Percentiles rank a stretch among this genome's conserved stretches.
phyloP scores from a whole-genome alignment of 1,140 invertebrate species.

The Lethocerus indicus region DNA sequence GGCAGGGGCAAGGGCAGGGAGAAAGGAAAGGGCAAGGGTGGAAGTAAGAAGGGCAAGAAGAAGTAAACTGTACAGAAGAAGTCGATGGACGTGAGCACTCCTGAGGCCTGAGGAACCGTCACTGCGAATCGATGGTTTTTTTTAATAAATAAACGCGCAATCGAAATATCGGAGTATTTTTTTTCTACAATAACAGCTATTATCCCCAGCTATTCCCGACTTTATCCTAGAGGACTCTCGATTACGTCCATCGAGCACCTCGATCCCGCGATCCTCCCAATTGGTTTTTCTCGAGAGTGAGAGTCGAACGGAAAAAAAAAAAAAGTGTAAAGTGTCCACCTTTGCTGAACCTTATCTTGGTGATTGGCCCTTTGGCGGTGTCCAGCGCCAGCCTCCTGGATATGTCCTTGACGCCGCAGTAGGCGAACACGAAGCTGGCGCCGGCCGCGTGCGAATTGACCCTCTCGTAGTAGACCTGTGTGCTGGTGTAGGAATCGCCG shows the following conservation, averaged over 20 bases:
- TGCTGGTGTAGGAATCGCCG: constrained; percentile 64
- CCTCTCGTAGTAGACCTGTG: constrained; percentile 69
- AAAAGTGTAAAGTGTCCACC: constrained; percentile 25
- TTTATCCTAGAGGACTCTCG: too few relatives aligned
- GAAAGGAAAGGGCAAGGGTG: not conserved
- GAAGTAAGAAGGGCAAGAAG: constrained; percentile 3
- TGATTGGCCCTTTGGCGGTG: constrained; percentile 48
- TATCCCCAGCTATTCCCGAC: too few relatives aligned
- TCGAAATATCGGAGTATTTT: too few relatives aligned
- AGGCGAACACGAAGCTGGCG: constrained; percentile 58
- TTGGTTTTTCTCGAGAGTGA: too few relatives aligned
- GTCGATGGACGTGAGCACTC: not conserved
- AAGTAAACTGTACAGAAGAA: not conserved
- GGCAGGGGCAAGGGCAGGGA: not conserved
- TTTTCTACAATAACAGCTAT: too few relatives aligned
- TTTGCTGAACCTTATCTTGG: constrained; percentile 59
- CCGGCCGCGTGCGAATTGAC: constrained; percentile 66
- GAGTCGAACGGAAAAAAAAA: too few relatives aligned
- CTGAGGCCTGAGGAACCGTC: too few relatives aligned
- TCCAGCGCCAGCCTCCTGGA: constrained; percentile 50
- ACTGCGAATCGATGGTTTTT: too few relatives aligned
- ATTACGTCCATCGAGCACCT: too few relatives aligned
- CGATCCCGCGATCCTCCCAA: too few relatives aligned
- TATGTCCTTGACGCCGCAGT: constrained; percentile 65
- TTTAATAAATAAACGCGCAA: too few relatives aligned